phyloP scores from a whole-genome alignment of 2,113 vertebrate genomes.

The Chiloscyllium plagiosum region DNA sequence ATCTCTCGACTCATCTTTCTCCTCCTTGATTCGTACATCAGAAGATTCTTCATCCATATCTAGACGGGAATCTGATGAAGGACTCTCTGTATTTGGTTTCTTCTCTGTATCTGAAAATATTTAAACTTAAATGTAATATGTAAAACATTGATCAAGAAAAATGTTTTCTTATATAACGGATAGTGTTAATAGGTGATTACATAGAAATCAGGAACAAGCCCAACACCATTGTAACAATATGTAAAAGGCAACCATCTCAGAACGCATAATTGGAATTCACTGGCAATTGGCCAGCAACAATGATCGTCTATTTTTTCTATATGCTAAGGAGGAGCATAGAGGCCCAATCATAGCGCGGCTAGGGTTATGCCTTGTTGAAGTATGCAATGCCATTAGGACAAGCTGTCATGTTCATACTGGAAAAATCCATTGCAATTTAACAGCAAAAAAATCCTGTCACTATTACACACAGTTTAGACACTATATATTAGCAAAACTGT shows the following conservation, averaged over 20 bases:
- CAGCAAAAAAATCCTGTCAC: background rate
- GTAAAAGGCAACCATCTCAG: background rate
- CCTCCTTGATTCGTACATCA: constrained; percentile 65
- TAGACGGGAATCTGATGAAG: constrained; percentile 76
- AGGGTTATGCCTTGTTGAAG: background rate
- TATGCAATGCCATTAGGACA: background rate
- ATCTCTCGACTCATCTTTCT: constrained; percentile 54
- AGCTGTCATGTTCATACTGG: background rate
- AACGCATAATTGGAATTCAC: background rate
- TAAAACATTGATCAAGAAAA: background rate
- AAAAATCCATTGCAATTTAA: background rate
- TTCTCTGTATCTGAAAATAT: constrained; percentile 63
- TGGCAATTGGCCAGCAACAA: background rate
- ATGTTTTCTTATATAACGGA: background rate
- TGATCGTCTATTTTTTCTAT: background rate
- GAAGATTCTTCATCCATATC: constrained; percentile 84
- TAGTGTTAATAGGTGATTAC: background rate
- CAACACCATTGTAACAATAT: background rate
- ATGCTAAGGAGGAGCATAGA: background rate
- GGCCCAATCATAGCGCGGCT: background rate
- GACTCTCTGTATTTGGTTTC: constrained; percentile 74
- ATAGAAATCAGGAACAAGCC: background rate
- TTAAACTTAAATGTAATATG: constrained; percentile 14
- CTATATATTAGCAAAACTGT: background rate
- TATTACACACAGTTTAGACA: background rate